Evolutionary conservation across 92 coral and sea anemone species (phyloP), one percentile per base, ranked within the genome.

Genomic region (Desmophyllum pertusum): DNA sequence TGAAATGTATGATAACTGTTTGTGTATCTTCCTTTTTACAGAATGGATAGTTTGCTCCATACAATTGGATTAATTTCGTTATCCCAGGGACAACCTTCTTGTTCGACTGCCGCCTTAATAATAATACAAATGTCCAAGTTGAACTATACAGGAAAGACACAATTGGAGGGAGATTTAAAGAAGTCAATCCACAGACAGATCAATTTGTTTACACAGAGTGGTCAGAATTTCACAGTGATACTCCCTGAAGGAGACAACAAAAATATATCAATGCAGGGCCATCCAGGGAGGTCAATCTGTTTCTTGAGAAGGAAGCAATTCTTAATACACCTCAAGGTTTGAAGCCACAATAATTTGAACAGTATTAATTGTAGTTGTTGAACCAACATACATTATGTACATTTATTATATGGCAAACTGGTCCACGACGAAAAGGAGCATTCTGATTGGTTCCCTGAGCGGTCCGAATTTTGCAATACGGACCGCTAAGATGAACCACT

Each of bases 91-190:
- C 59, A 2, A 48, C 85, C 5, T 91, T 63, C 59, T 31, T 10
- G 45, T 65, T 92, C 30, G 93, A 93, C 53, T 93, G 97, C 57
- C 78, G 89, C 15, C 78, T 90, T 14, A 90, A 37, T 76, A n/a
- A n/a, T n/a, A 76, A 85, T 66, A 78, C 92, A 9, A 8, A 81
- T 5, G 53, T 81, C 1, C 48, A 62, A 18, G 95, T 91, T 8
- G 19, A 33, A 21, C 53, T 86, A 38, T 25, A 15, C 31, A 29
- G 35, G 27, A 35, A 31, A 46, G 6, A 6, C 15, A 5, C 13
- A 19, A 17, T 27, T 33, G 84, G 30, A 10, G 3, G 29, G 9
- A 43, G 29, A 2, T 18, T 21, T 14, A 30, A 38, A 23, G 11
- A 4, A 51, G 88, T 93, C 2, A 0, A 67, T 13, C 86, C 46